Conservation (phyloP, 2,113 vertebrate genomes). For the Mus musculus region DNA sequence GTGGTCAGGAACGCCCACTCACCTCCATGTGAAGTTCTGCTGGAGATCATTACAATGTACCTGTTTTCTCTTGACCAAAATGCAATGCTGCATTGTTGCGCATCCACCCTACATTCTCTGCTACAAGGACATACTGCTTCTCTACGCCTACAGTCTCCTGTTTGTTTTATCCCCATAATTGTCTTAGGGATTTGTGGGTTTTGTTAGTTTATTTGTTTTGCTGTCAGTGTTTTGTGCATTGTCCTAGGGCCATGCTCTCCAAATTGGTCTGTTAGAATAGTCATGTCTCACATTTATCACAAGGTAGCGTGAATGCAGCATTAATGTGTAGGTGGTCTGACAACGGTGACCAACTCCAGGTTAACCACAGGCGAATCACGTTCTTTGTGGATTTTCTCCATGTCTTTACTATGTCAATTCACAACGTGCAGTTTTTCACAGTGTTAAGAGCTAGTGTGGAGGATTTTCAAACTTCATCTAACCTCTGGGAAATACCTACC, state of each 20-base stretch:
- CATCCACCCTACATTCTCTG: background rate
- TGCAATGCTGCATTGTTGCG: background rate
- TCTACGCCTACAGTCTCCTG: background rate
- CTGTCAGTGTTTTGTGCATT: background rate
- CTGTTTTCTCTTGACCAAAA: background rate
- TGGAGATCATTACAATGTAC: background rate
- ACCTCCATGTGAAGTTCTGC: background rate
- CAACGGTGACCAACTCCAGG: background rate
- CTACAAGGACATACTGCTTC: background rate
- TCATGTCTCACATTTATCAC: background rate
- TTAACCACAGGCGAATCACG: background rate
- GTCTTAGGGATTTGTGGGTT: background rate
- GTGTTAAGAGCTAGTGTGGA: background rate
- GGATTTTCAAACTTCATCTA: conserved; percentile 23
- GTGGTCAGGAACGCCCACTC: background rate
- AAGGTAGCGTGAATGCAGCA: background rate
- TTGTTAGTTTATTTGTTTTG: background rate
- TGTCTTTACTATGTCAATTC: background rate
- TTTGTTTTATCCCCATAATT: background rate
- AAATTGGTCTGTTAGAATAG: background rate
- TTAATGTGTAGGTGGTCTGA: background rate
- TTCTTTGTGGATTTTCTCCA: conserved; percentile 10
- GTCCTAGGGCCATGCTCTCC: background rate
- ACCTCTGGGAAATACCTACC: background rate
- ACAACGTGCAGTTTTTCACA: background rate